Conservation (phyloP, 2,797 vertebrate species). For the Nothura maculosa region DNA sequence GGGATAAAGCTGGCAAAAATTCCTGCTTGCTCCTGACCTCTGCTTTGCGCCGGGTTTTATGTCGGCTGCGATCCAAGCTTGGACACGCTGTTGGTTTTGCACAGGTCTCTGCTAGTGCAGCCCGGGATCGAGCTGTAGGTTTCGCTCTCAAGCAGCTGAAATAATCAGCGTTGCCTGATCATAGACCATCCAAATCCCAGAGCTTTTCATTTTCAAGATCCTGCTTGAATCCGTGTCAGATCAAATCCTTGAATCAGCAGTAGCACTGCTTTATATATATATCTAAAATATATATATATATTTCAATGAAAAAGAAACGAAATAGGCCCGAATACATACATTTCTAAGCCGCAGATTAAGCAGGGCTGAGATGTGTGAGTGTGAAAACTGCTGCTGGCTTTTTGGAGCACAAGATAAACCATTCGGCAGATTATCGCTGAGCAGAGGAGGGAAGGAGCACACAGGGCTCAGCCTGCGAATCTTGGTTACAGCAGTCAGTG, state of each 20-base stretch:
- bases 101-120: no score
- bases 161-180: background rate
- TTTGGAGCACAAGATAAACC: background rate
- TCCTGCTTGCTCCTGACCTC: background rate
- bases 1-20: background rate
- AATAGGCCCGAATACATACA: background rate
- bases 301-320: background rate
- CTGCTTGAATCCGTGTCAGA: background rate
- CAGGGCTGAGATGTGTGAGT: background rate
- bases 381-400: background rate
- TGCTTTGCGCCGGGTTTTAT: background rate
- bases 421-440: background rate
- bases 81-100: no score
- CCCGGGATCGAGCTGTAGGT: no score
- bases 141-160: background rate
- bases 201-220: background rate
- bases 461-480: background rate
- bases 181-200: accelerated
- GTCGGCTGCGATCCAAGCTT: background rate
- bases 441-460: background rate
- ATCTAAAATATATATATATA: background rate
- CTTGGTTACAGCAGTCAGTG: background rate
- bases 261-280: no score
- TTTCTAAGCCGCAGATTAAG: background rate
- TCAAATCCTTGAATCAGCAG: accelerated